Evolutionary conservation across 2,888 invertebrate species (phyloP).

Genomic region (Drosophila pegasa): DNA sequence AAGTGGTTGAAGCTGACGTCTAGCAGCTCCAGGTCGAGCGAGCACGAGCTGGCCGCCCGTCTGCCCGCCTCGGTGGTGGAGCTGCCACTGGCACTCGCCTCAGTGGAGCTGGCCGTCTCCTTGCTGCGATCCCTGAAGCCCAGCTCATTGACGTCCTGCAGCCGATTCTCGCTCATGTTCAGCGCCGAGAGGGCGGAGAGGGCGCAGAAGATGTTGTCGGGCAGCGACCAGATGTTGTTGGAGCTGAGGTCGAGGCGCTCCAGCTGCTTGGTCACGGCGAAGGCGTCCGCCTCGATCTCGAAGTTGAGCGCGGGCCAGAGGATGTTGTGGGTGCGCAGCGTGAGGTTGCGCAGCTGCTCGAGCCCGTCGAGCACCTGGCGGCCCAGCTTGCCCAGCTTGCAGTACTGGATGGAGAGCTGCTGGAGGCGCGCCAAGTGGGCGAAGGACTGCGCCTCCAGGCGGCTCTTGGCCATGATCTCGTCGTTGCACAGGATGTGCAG

Average conservation of each 20-base stretch:
- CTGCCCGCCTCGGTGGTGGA: constrained; percentile 56
- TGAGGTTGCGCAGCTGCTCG: constrained; percentile 92
- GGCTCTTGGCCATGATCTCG: constrained; percentile 92
- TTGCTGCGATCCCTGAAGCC: constrained; percentile 90
- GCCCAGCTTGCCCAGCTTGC: constrained; percentile 94
- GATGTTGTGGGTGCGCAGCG: constrained; percentile 93
- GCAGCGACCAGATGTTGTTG: constrained; percentile 96
- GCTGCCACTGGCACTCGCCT: constrained; percentile 34
- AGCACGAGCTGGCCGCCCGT: constrained; percentile 86
- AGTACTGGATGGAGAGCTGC: constrained; percentile 93
- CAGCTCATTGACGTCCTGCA: constrained; percentile 94
- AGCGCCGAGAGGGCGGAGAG: constrained; percentile 91
- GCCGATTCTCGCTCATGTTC: constrained; percentile 94
- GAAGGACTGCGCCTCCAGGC: constrained; percentile 91
- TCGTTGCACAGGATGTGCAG: constrained; percentile 92
- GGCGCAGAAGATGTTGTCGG: constrained; percentile 93
- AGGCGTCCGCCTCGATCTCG: constrained; percentile 92
- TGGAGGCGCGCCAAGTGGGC: constrained; percentile 92
- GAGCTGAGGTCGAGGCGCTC: constrained; percentile 94
- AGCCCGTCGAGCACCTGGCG: constrained; percentile 92
- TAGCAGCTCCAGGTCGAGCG: constrained; percentile 92
- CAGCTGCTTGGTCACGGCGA: constrained; percentile 90
- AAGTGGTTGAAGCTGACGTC: constrained; percentile 95
- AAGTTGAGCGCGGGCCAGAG: constrained; percentile 94
- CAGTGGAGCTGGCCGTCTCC: constrained; percentile 65